Evolutionary conservation across 2,888 invertebrate species (phyloP), one percentile per base, ranked within the genome.

Genomic region (Eristalis tenax): DNA sequence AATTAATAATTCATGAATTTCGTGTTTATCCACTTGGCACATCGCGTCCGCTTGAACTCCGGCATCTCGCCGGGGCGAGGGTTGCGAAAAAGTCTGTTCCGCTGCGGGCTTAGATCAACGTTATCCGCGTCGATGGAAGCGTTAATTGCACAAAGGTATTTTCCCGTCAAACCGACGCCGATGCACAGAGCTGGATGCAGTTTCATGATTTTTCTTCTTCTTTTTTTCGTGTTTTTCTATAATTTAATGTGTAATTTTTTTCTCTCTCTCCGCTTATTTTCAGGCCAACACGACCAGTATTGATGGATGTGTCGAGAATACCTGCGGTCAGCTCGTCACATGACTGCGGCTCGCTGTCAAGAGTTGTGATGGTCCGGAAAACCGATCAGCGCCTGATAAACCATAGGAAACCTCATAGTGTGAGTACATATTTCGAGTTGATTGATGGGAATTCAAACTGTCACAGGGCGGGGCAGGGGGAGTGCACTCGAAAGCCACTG

Each of bases 361-460:
- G 95, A 91, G 95, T 95, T 89, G 95, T 95, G 89, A 95, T 95
- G 95, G 95, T 95, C 71, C 94, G 95, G 89, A 95, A 95, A 93
- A 95, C 95, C 89, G 95, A 95, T 91, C 95, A 95, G 91, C 93
- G 95, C 90, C 95, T 95, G 5, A 95, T 95, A 90, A 95, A 95
- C 87, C 94, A 95, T 86, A 94, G 94, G 90, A 94, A 94, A 89
- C 94, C 95, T 79, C 89, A 90, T 78, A 89, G 89, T 84, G 89
- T 90, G 76, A 90, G 89, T 89, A 81, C 63, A 26, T 40, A 2
- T 50, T 50, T 15, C 43, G n/a, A 4, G 2, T 50, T 8, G 50
- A n/a, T n/a, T 8, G 50, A 18, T 50, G 50, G 50, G 50, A 50
- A 50, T 18, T 18, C 50, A 8, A 50, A 8, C 5, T 8, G 50